Base-by-base conservation (phyloP, 2,888 invertebrate genomes). In the Dilophus febrilis region DNA sequence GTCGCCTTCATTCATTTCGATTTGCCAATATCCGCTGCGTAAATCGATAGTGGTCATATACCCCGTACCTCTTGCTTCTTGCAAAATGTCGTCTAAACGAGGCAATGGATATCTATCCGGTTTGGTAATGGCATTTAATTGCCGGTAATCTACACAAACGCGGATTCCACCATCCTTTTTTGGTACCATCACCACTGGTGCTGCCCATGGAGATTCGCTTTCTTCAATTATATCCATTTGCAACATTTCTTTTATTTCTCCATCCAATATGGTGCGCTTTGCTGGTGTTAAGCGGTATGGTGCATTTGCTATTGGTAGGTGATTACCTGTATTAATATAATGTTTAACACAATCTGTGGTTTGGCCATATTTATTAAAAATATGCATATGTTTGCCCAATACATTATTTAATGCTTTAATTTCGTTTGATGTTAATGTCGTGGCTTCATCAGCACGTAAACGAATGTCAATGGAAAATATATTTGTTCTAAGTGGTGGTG, bases 11-110 rank as follows among this genome's bases (percentile, higher is more conserved):
- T 34, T 28, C n/a, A 48, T 35, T 22, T 40, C 41, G 2, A 57
- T 48, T 39, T 61, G 60, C 51, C 55, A 57, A 42, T 59, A 61
- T 1, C 59, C 58, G n/a, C 51, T 41, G 18, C 48, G 47, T 2
- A 61, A 45, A 38, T 59, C 57, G 3, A 61, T 38, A 1, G 55
- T 55, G 7, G 52, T 48, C 53, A 58, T 55, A 11, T 45, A 46
- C 19, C 47, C 44, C 3, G 48, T 45, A 7, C 42, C 44, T 40
- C 51, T 53, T 1, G 56, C 51, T 1, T 44, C 48, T 33, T 58
- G n/a, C n/a, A n/a, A n/a, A n/a, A n/a, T n/a, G 55, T 6, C 59
- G 37, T 62, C 61, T 19, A 61, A 57, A 10, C 56, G 44, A 2
- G 62, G 62, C 11, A 60, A 39, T 2, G 57, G 57, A 32, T 59